Base-by-base conservation (phyloP, 2,797 vertebrate species). In the Lacerta agilis region DNA sequence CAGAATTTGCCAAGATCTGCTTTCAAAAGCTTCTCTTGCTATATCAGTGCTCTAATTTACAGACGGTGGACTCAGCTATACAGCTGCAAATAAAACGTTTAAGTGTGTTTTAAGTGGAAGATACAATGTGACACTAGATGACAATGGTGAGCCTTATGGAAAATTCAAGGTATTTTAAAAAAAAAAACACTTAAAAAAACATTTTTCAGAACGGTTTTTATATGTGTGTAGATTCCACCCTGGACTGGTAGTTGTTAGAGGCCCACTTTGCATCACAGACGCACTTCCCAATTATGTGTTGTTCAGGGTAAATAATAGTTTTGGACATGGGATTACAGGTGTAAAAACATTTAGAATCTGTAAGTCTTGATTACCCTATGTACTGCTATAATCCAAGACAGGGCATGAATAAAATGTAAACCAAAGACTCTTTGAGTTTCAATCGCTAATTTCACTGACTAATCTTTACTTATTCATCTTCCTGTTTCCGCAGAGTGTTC, bases 401-500 rank as follows among this genome's bases (percentile, higher is more conserved):
- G 41, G 45, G 33, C 71, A 69, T 69, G 45, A 36, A 77, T 67
- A 81, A 81, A 76, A 85, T 49, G 71, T 81, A 85, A 80, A 81
- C 85, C 66, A 81, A 55, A 91, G 27, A 17, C 49, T 76, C 18
- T 91, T 79, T 72, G 80, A 81, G 38, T 87, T 81, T 64, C 78
- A 55, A 33, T 89, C 25, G 49, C 83, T 89, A 88, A 85, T 88
- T 88, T 67, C 41, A 85, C 38, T 38, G 33, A 0, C 17, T 41
- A 89, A 89, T 89, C 33, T 85, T 89, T 85, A 85, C 71, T 88
- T 92, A 93, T 29, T 88, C 89, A 91, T 86, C 85, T 90, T 85
- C 77, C 29, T 87, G 67, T 91, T 93, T 91, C 83, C 86, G 87
- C 80, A 75, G 49, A 78, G 82, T 89, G 41, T 1, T 43, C 78